Evolutionary conservation across 64 coral and sea anemone genomes (phyloP).

Genomic region (Montipora sp.): DNA sequence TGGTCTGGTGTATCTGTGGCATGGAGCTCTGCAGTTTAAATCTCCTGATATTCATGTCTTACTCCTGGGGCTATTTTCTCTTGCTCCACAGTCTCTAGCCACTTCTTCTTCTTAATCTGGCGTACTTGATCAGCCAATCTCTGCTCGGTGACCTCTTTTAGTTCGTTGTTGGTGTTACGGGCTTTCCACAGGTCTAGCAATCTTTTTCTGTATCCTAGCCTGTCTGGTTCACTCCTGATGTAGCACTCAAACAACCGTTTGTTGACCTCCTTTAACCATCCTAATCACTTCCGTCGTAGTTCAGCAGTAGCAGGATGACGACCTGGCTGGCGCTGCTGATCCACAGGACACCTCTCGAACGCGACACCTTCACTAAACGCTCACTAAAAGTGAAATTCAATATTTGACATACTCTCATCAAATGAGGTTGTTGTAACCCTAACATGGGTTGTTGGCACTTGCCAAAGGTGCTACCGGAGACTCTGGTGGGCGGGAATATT

Average conservation of each 20-base stretch:
- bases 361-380: too few relatives aligned
- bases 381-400: too few relatives aligned
- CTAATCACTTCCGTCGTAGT: too few relatives aligned
- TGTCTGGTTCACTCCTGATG: slow-evolving; percentile 35
- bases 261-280: too few relatives aligned
- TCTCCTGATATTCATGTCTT: slow-evolving; percentile 9
- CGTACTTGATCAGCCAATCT: slow-evolving; percentile 51
- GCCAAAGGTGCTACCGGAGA: too few relatives aligned
- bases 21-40: slow-evolving; percentile 2
- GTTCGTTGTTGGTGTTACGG: slow-evolving; percentile 35
- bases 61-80: slow-evolving; percentile 56
- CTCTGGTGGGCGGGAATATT: too few relatives aligned
- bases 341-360: too few relatives aligned
- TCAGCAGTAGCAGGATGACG: too few relatives aligned
- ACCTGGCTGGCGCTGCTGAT: too few relatives aligned
- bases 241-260: slow-evolving; percentile 9
- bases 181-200: slow-evolving; percentile 32
- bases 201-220: slow-evolving; percentile 33
- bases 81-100: slow-evolving; percentile 52
- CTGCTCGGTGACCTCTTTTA: slow-evolving; percentile 26
- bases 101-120: slow-evolving; percentile 46
- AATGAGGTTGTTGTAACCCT: too few relatives aligned
- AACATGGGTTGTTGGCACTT: too few relatives aligned
- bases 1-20: slow-evolving; percentile 9
- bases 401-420: too few relatives aligned